Base-by-base conservation (phyloP, 2,888 invertebrate species). In the Iphiclides podalirius region DNA sequence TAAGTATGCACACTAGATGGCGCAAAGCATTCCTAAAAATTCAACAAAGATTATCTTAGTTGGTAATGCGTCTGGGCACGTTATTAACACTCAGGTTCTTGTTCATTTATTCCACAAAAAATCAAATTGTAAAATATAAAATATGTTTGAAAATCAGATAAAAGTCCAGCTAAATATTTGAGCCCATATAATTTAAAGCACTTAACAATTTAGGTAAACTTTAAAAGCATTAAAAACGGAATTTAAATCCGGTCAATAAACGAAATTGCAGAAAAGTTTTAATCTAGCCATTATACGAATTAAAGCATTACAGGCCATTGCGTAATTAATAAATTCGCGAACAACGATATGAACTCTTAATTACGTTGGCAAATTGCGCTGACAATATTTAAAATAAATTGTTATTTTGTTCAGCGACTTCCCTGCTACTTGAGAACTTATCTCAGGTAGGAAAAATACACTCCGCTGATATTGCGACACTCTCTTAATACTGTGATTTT, bases 391-490 rank as follows among this genome's bases (percentile, higher is more conserved):
- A 28, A 50, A 50, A 40, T 44, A 26, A 50, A 45, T 14, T 50
- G 50, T 50, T 50, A 34, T 50, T 44, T 34, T 33, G 13, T 28
- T 28, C 50, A 34, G 39, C 44, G 44, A 44, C 50, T 50, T 40
- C 17, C 17, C 17, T 35, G 50, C 50, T 39, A 71, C 69, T 73
- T 57, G 62, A 66, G 64, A 79, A 79, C 68, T 79, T 75, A 67
- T 61, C 59, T 64, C 49, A 58, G 57, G 71, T 72, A 77, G 76
- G 72, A 78, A 79, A 79, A 80, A 77, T 69, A 82, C 71, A 76
- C 75, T 75, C 70, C 54, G 26, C 67, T 63, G 76, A 75, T 80
- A 81, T 80, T 75, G 79, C 79, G 79, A 81, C 84, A 79, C 72
- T 72, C 73, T 69, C 70, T 72, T 80, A 77, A 77, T 75, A 73